Base-by-base conservation (phyloP, 2,113 vertebrate species). In the Xyliphius kryptos region DNA sequence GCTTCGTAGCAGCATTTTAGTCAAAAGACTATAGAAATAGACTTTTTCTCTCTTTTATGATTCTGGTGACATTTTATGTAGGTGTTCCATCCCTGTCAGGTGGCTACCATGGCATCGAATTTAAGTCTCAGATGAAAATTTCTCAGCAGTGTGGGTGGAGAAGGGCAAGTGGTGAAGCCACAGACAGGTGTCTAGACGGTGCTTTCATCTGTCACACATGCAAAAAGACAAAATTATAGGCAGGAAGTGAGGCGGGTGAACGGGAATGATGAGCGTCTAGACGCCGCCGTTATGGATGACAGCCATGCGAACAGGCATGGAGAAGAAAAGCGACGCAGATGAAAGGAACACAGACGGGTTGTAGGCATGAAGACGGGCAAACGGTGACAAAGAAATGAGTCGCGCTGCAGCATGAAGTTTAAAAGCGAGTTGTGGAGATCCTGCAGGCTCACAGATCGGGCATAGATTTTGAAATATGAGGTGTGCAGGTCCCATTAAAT, bases 151-250 rank as follows among this genome's bases (percentile, higher is more conserved):
- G 20, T 21, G 11, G 50, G 20, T 12, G 20, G 20, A 15, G 43
- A 52, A 32, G 50, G 44, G 20, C 56, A 5, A 50, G 12, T 44
- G 5, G 51, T 20, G 40, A 41, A 52, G 50, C 19, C 32, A 36
- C 52, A 64, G 61, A 68, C 66, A 51, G 49, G 55, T 61, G 66
- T 63, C 54, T 67, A 65, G 66, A 64, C 70, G 55, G 41, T 6
- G 26, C 26, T 32, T 32, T 32, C 26, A 32, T 32, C 43, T 72
- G 54, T 58, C 41, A 43, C 47, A 3, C 26, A 5, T 36, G 51
- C 10, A 14, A 48, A 14, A 15, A 61, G 38, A 58, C 49, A 38
- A 38, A 68, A 61, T 61, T 68, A 73, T 51, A 68, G 70, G 51
- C 46, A 40, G 56, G n/a, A 10, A 59, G 19, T 1, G 40, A 46